Evolutionary conservation across 92 coral and sea anemone species (phyloP).

Genomic region (Porites cylindrica): DNA sequence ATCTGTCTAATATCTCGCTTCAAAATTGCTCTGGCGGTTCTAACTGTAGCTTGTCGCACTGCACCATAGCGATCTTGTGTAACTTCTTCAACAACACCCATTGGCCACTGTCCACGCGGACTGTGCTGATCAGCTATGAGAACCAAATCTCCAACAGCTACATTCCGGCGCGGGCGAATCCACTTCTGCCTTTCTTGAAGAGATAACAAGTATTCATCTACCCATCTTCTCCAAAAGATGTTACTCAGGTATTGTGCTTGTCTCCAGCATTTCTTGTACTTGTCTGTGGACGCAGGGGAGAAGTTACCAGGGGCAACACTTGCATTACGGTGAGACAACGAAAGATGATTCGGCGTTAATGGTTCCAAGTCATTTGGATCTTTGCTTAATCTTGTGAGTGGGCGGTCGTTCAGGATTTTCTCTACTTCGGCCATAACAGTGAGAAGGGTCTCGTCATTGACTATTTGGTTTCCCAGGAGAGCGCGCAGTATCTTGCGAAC

Average conservation of each 20-base stretch:
- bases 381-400: slow-evolving; percentile 34
- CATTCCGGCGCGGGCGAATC: slow-evolving; percentile 2
- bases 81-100: slow-evolving; percentile 8
- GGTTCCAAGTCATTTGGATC: slow-evolving; percentile 49
- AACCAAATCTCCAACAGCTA: slow-evolving; percentile 32
- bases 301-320: slow-evolving; percentile 14
- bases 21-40: slow-evolving; percentile 11
- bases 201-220: slow-evolving; percentile 9
- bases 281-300: too few relatives aligned
- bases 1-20: not conserved
- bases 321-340: slow-evolving; percentile 24
- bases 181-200: slow-evolving; percentile 27
- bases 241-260: slow-evolving; percentile 35
- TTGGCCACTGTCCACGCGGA: slow-evolving; percentile 24
- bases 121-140: slow-evolving; percentile 26
- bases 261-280: slow-evolving; percentile 14
- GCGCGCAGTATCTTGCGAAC: slow-evolving; percentile 42
- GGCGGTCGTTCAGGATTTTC: slow-evolving; percentile 50
- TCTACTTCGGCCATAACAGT: slow-evolving; percentile 48
- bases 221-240: slow-evolving; percentile 38
- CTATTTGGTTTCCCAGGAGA: slow-evolving; percentile 36
- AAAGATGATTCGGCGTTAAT: slow-evolving; percentile 53
- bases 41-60: slow-evolving; percentile 22
- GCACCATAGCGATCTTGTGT: slow-evolving; percentile 15
- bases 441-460: slow-evolving; percentile 52